These are phyloP conservation scores for Sycophila sp. DNA, from an alignment of 1,140 invertebrate species.

Conservation along the genomic window DNA sequence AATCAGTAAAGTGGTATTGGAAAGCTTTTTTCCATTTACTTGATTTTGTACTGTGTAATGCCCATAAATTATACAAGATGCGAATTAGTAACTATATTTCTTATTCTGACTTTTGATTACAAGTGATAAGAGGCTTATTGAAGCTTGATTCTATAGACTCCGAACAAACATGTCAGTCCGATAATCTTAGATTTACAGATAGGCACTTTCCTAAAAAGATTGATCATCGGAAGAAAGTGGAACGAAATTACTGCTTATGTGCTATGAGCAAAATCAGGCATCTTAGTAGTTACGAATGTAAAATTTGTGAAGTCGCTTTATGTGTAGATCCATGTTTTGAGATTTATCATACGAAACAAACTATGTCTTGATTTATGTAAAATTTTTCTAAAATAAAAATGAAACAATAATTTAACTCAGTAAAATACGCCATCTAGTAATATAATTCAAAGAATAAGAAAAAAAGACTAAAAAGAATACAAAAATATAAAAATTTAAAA, in stretches of 20 bases:
- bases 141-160: constrained; percentile 2
- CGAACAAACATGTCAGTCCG: background rate
- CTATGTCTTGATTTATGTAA: background rate
- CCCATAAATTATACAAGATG: constrained; percentile 30
- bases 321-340: constrained; percentile 33
- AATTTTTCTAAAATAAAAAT: background rate
- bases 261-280: constrained; percentile 23
- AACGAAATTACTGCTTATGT: constrained; percentile 32
- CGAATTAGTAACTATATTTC: constrained; percentile 18
- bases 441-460: background rate
- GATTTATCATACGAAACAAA: constrained; percentile 12
- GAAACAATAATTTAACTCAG: background rate
- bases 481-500: background rate
- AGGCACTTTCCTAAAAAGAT: constrained; percentile 10
- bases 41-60: constrained; percentile 25
- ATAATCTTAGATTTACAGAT: background rate
- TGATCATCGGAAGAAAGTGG: too few species aligned
- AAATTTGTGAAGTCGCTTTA: constrained; percentile 36
- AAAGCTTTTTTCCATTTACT: constrained; percentile 37
- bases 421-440: constrained; percentile 11
- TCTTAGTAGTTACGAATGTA: constrained; percentile 34
- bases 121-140: constrained; percentile 28
- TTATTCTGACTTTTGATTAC: constrained; percentile 22
- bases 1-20: constrained; percentile 28
- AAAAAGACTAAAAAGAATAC: too few species aligned